Percentiles rank a stretch among this genome's conserved stretches.
These are phyloP conservation scores for Malthinus seriepunctatus DNA, from an alignment of 2,888 invertebrate species.

Conservation along the genomic window DNA sequence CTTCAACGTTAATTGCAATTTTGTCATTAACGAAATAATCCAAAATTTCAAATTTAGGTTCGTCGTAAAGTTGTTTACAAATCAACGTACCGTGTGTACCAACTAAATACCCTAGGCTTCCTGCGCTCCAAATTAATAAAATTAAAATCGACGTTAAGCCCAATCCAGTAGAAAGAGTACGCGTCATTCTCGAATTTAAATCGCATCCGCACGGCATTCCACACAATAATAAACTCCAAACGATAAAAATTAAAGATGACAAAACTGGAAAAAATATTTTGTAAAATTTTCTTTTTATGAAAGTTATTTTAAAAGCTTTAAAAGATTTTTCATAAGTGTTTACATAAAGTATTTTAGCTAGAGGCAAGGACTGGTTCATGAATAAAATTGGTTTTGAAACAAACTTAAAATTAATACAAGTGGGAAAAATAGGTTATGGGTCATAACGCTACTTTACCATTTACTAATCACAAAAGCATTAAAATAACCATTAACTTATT, in stretches of 20 bases:
- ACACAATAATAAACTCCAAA: constrained; percentile 58
- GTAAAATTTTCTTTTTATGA: too few relatives aligned
- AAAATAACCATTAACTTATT: too few relatives aligned
- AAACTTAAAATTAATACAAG: too few relatives aligned
- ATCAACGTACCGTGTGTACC: constrained; percentile 70
- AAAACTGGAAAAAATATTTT: constrained; percentile 13
- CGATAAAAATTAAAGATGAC: constrained; percentile 51
- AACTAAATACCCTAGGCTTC: constrained; percentile 61
- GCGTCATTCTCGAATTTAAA: constrained; percentile 46
- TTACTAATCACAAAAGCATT: too few relatives aligned
- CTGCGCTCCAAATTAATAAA: constrained; percentile 63
- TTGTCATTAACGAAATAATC: constrained; percentile 60
- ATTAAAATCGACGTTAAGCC: constrained; percentile 63
- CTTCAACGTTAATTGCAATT: constrained; percentile 58
- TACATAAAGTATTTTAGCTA: too few relatives aligned
- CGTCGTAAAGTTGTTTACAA: constrained; percentile 72
- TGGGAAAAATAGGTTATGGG: too few relatives aligned
- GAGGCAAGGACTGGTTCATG: too few relatives aligned
- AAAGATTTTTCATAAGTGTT: too few relatives aligned
- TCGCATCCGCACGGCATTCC: constrained; percentile 55
- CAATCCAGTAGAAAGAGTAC: constrained; percentile 54
- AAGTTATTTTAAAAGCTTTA: too few relatives aligned
- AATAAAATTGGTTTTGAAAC: too few relatives aligned
- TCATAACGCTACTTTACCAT: too few relatives aligned
- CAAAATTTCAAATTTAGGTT: constrained; percentile 66